Conservation (phyloP, 2,888 invertebrate genomes). For the Ellobium chinense region DNA sequence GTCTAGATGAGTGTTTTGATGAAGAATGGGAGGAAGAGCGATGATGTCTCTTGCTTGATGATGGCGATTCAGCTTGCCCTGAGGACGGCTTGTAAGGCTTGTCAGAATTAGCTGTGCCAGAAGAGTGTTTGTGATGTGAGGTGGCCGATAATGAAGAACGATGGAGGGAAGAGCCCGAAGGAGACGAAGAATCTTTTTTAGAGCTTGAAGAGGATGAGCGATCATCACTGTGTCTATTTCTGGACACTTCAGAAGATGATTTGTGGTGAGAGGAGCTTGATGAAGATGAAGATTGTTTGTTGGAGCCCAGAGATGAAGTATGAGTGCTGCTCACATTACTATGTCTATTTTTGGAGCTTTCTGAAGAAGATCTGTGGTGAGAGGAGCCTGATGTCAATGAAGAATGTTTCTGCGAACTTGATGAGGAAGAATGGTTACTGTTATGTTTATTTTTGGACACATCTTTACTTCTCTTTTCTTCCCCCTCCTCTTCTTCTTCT, state of each 20-base stretch:
- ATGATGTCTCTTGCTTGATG: too few relatives aligned
- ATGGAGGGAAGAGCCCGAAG: too few relatives aligned
- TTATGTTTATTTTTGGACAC: too few relatives aligned
- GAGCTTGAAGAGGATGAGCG: not conserved
- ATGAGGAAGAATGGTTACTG: not conserved
- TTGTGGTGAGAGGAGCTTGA: not conserved
- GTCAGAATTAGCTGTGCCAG: too few relatives aligned
- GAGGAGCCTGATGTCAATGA: not conserved
- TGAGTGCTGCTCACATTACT: not conserved
- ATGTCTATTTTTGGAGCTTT: not conserved
- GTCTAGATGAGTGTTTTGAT: not conserved
- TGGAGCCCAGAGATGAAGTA: not conserved
- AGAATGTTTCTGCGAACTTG: constrained; percentile 6
- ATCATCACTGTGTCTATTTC: too few relatives aligned
- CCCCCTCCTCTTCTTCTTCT: not conserved
- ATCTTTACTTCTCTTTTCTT: not conserved
- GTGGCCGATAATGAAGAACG: too few relatives aligned
- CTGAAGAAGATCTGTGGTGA: not conserved
- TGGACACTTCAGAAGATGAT: not conserved
- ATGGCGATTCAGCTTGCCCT: too few relatives aligned
- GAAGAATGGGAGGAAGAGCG: constrained; percentile 1
- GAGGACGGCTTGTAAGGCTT: too few relatives aligned
- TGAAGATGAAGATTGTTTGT: not conserved
- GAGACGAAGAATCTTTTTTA: constrained; percentile 20
- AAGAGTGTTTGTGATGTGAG: too few relatives aligned